phyloP scores from a whole-genome alignment of 35 echinoderm and acorn worm genomes.

The Acanthaster planci region DNA sequence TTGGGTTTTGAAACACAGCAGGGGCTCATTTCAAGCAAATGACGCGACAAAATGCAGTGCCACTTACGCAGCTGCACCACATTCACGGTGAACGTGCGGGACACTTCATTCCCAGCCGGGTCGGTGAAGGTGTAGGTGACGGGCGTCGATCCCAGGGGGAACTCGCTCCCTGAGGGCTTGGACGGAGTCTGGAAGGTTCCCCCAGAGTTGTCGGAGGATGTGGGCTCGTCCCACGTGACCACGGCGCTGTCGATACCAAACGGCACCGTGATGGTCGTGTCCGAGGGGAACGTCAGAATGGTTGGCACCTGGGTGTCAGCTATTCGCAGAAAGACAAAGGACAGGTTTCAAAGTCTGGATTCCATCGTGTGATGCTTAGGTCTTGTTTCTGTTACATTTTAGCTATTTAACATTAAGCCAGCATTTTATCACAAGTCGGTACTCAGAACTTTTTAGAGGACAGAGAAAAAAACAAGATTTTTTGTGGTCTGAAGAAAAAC shows the following conservation, averaged over 20 bases:
- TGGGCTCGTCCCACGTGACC: slow-evolving; percentile 63
- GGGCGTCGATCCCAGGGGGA: slow-evolving; percentile 32
- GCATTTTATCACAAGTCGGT: no score
- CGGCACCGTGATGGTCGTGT: slow-evolving; percentile 22
- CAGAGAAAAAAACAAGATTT: no score
- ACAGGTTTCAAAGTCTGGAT: no score
- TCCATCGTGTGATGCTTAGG: no score
- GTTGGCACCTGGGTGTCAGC: neutral
- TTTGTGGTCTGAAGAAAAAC: no score
- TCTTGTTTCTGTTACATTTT: no score
- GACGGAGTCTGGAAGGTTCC: neutral
- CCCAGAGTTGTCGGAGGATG: slow-evolving; percentile 61
- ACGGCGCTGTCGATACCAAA: slow-evolving; percentile 14
- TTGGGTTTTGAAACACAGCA: no score
- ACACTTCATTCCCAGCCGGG: slow-evolving; percentile 27
- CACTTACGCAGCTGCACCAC: slow-evolving; percentile 20
- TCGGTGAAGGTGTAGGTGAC: slow-evolving; percentile 53
- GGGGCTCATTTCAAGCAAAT: no score
- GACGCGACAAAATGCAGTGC: no score
- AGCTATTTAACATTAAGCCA: no score
- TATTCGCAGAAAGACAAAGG: neutral
- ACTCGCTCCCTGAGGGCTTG: slow-evolving; percentile 25
- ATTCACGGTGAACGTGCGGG: slow-evolving; percentile 22
- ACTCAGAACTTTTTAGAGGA: no score
- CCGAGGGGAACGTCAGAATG: neutral